Evolutionary conservation across 2,888 invertebrate genomes (phyloP), one percentile per base, ranked within the genome.

Genomic region (Cryptocephalus moraei): DNA sequence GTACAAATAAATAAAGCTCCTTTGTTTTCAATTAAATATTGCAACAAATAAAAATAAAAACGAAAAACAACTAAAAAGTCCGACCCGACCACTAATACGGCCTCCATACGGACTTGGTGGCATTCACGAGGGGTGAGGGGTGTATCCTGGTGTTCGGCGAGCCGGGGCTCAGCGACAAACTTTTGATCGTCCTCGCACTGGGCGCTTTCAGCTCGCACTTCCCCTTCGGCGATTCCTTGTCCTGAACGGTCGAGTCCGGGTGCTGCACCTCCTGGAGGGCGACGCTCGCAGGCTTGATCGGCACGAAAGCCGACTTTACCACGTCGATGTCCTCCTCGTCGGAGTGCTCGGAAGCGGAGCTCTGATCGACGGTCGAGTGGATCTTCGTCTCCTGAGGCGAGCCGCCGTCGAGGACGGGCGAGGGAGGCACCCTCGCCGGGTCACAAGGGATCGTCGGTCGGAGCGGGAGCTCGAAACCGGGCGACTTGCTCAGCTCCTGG

Each of bases 231-330:
- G 46, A 68, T 45, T 69, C 67, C 50, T 72, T 73, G 55, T 76
- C 79, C 33, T 70, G 73, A 34, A 79, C 75, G 13, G 78, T 76
- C 9, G 81, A 75, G 64, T 82, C 79, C 0, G 80, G 78, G 45
- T 78, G 78, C 56, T 58, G 77, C 12, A 67, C 62, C 51, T 69
- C 68, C 51, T 77, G 77, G 32, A 79, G 62, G 53, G 77, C 72
- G 2, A 78, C 70, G 56, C 75, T 79, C 49, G 78, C 79, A 0
- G 79, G 77, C 53, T 76, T 72, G 45, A 82, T 81, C 14, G 84
- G 82, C 43, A 82, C 80, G 67, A 84, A 86, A 2, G 85, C 85
- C 0, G 85, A 85, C 59, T 81, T 82, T 0, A 85, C 85, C 22
- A 85, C 85, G 61, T 84, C 85, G 58, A 84, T 84, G 47, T 81